phyloP scores from a whole-genome alignment of 2,797 vertebrate species.

The Sarcoramphus papa region DNA sequence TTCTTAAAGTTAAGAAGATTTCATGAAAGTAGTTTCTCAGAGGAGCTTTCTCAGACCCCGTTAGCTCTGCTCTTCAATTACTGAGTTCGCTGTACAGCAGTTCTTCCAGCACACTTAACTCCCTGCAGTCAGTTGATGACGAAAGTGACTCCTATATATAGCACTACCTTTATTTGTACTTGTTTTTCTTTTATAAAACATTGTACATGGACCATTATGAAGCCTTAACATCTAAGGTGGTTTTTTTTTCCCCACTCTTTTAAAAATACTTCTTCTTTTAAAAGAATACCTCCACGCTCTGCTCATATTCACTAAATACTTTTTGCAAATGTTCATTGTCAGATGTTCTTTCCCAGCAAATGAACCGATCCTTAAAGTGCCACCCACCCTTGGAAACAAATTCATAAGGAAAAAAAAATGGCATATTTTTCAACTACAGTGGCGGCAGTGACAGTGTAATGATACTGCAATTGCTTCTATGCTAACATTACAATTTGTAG shows the following conservation, averaged over 20 bases:
- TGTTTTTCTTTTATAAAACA: neutral
- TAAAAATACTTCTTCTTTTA: neutral
- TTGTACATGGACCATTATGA: neutral
- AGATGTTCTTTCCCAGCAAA: neutral
- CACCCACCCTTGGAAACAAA: neutral
- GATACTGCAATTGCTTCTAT: neutral
- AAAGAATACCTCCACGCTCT: neutral
- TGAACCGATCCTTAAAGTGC: neutral
- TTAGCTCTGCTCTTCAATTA: neutral
- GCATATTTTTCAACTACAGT: neutral
- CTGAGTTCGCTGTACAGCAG: neutral
- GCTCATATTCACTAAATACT: neutral
- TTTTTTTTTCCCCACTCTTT: neutral
- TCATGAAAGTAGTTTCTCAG: neutral
- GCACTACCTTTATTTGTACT: neutral
- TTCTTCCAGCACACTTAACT: neutral
- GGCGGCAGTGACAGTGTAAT: neutral
- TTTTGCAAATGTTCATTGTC: neutral
- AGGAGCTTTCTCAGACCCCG: neutral
- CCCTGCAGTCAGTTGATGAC: neutral
- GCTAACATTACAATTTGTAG: conserved; percentile 21
- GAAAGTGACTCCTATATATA: neutral
- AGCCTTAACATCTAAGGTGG: neutral
- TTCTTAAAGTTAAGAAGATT: neutral
- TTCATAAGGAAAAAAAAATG: neutral